Base-by-base conservation (phyloP, 2,113 vertebrate species). In the Vulpes vulpes region DNA sequence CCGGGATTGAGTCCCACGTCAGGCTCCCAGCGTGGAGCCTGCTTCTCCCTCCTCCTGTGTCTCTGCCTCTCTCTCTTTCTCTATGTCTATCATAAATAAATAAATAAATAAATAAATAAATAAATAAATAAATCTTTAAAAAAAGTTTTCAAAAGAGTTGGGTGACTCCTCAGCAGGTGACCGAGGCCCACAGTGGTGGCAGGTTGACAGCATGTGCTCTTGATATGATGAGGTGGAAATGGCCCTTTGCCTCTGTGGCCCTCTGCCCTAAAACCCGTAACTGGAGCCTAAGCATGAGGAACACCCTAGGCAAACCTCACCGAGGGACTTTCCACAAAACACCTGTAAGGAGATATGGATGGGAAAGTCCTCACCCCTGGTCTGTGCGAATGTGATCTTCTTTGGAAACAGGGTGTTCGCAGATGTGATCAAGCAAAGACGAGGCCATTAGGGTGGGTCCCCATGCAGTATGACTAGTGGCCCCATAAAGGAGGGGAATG, bases 201-300 rank as follows among this genome's bases (percentile, higher is more conserved):
- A 4, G 43, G 67, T n/a, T 69, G 32, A 51, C 30, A 1, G 3
- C 19, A 2, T 19, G 32, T n/a, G 15, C 32, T n/a, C 65, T 8
- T 17, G 65, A 16, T 19, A 69, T 0, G 12, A 51, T 2, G 25
- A 0, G 15, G 25, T 2, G 8, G 25, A 30, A 17, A 49, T 27
- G 43, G 43, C 43, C 43, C 49, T 51, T 16, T 78, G 25, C 14
- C 15, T 78, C 74, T 30, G 74, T 27, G 25, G 25, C 30, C 43
- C 69, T 73, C 19, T 11, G 19, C 69, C 60, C n/a, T 15, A 20
- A 80, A 57, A 38, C 11, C 25, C 11, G 0, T 20, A 57, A 55
- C 76, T 2, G 30, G 16, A 38, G 49, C 35, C 62, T 20, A 69
- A 32, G 14, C 16, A 5, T 10, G 11, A 67, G 60, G 35, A 67